phyloP scores from a whole-genome alignment of 2,113 vertebrate species.

The Argyrosomus japonicus region DNA sequence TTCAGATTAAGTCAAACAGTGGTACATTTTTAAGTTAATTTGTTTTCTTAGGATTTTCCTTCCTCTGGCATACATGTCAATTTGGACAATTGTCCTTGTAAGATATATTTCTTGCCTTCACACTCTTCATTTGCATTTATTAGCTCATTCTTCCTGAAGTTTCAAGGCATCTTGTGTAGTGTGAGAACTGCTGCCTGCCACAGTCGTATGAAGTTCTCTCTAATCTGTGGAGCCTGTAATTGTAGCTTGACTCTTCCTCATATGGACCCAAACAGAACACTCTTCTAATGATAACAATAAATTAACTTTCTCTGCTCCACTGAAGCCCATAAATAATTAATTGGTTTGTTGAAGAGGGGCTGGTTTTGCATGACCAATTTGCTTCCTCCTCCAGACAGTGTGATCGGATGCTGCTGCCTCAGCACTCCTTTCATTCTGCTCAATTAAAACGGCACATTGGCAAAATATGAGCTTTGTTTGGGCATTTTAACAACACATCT shows the following conservation, averaged over 20 bases:
- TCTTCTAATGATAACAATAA: conserved; percentile 85
- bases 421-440: conserved; percentile 60
- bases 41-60: not conserved
- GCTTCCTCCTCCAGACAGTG: conserved; percentile 62
- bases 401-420: conserved; percentile 71
- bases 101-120: not conserved
- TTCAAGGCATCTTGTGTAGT: conserved; percentile 22
- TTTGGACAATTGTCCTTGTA: not conserved
- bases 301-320: conserved; percentile 82
- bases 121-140: not conserved
- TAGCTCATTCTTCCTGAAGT: not conserved
- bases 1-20: too few relatives aligned
- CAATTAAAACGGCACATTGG: conserved; percentile 62
- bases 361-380: conserved; percentile 77
- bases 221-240: conserved; percentile 63
- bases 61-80: not conserved
- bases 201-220: conserved; percentile 36
- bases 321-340: conserved; percentile 85
- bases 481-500: conserved; percentile 10
- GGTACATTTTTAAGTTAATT: not conserved
- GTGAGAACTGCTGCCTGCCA: conserved; percentile 12
- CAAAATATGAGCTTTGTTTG: conserved; percentile 68
- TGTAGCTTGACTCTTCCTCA: conserved; percentile 51
- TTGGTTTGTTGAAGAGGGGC: conserved; percentile 79
- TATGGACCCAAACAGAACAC: conserved; percentile 71